Conservation (phyloP, 2,797 vertebrate genomes). For the Oreochromis mossambicus region DNA sequence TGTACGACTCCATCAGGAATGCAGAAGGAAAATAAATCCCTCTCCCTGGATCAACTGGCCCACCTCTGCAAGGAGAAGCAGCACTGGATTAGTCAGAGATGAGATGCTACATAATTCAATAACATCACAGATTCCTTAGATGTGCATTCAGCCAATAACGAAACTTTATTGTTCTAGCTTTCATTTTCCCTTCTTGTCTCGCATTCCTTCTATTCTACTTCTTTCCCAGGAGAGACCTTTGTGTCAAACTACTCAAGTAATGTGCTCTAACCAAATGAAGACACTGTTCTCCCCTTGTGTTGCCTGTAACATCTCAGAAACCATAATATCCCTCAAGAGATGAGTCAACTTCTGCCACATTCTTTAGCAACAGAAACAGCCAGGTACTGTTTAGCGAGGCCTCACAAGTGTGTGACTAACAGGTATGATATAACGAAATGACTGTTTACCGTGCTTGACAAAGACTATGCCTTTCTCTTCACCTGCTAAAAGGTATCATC, state of each 20-base stretch:
- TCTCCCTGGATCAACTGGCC: constrained; percentile 62
- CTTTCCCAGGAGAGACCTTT: neutral
- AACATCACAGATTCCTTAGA: constrained; percentile 14
- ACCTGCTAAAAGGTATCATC: neutral
- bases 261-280: constrained; percentile 7
- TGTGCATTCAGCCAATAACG: neutral
- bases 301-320: neutral
- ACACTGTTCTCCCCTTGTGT: neutral
- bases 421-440: constrained; percentile 19
- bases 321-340: neutral
- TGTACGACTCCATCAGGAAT: constrained; percentile 88
- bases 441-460: constrained; percentile 26
- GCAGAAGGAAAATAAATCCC: constrained; percentile 69
- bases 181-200: constrained; percentile 6
- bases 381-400: neutral
- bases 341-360: constrained; percentile 19
- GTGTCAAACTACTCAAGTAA: constrained; percentile 1
- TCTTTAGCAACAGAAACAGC: constrained; percentile 4
- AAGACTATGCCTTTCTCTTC: neutral
- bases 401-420: constrained; percentile 20
- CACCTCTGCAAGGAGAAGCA: constrained; percentile 65
- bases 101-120: constrained; percentile 17
- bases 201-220: neutral
- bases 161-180: constrained; percentile 22
- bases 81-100: constrained; percentile 41